Evolutionary conservation across 2,888 invertebrate species (phyloP), one percentile per base, ranked within the genome.

Genomic region (Ceriagrion tenellum): DNA sequence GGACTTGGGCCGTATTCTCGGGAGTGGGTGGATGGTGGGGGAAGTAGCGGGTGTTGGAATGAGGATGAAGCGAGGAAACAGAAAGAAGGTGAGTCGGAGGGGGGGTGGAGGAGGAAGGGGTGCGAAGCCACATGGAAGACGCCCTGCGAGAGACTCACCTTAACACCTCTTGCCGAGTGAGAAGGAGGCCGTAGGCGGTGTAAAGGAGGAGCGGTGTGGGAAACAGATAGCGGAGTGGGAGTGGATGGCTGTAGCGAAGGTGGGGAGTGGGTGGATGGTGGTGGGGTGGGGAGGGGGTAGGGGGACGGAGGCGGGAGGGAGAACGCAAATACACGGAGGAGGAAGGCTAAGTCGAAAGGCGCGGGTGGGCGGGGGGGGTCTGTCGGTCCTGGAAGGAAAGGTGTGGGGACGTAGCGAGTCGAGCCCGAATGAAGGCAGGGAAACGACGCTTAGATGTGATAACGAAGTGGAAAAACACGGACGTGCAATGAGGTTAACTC

Each of bases 401-500:
- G 88, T 23, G 55, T n/a, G 40, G 23, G 88, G 40, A 47, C 12
- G 20, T 35, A 20, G 18, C 3, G 16, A 35, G 91, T 35, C n/a
- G 55, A 56, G 56, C 23, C 69, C 16, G 35, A 69, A 69, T 4
- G 35, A 23, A 81, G 18, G 91, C 35, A 63, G 91, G 91, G 91
- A 23, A 81, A 81, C 81, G 35, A 81, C 81, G 35, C 91, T 63
- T 63, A 63, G 59, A 91, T 47, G 93, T 93, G 93, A 93, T 93
- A 93, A 93, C 93, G 93, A 93, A 93, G 93, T 69, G 93, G 93
- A 93, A 93, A 93, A 93, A 93, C 93, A 93, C 93, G 93, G 69
- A 74, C 93, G 69, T 93, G 93, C 93, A 93, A 93, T 69, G 93
- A 93, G 93, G 93, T 93, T 93, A 93, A 93, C 40, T 69, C 93